These are phyloP conservation scores for Pampus argenteus DNA, from an alignment of 2,797 vertebrate species.

Conservation along the genomic window DNA sequence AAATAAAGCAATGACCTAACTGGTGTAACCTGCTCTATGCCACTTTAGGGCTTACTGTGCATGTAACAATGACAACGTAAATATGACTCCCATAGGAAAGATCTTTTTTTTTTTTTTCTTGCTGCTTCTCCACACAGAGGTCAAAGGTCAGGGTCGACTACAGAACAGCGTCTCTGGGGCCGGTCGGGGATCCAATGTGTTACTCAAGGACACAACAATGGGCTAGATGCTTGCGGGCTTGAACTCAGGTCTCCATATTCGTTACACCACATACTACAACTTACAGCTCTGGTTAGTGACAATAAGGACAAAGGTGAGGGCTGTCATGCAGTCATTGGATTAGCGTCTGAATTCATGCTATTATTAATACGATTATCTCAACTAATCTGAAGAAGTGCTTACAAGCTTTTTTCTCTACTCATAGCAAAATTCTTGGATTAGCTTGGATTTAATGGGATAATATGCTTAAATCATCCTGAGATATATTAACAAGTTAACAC, in stretches of 20 bases:
- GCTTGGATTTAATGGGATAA: neutral
- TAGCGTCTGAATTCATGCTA: neutral
- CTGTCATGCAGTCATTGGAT: neutral
- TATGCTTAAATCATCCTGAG: neutral
- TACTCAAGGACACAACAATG: constrained; percentile 25
- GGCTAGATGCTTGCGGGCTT: constrained; percentile 1
- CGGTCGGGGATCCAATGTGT: neutral
- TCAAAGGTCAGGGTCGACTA: constrained; percentile 39
- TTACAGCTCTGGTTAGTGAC: neutral
- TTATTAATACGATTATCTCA: neutral
- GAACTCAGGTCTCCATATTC: constrained; percentile 12
- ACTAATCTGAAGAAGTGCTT: neutral
- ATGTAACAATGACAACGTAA: constrained; percentile 39
- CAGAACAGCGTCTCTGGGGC: constrained; percentile 27
- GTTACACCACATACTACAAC: too few relatives aligned
- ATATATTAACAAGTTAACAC: neutral
- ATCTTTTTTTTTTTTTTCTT: constrained; percentile 12
- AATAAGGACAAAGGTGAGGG: neutral
- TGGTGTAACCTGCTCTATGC: constrained; percentile 27
- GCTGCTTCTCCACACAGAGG: constrained; percentile 29
- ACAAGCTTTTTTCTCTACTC: neutral
- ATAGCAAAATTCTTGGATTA: neutral
- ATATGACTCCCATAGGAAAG: constrained; percentile 36
- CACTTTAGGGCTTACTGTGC: constrained; percentile 21
- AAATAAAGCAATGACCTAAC: constrained; percentile 26